Conservation (phyloP, 2,888 invertebrate genomes). For the Automeris io region DNA sequence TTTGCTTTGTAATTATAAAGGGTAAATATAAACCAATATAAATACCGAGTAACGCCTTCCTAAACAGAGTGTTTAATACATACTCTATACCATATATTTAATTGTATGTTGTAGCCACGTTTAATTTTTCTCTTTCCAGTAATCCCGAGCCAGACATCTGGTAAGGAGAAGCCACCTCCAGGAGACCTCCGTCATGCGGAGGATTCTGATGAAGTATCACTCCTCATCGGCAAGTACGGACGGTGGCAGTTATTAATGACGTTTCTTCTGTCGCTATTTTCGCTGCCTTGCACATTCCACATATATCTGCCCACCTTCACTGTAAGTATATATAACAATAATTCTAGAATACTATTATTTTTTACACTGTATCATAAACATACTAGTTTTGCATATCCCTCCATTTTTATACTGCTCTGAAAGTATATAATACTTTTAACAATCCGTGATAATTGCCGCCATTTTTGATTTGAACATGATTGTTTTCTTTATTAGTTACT, state of each 20-base stretch:
- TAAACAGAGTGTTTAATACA: too few species aligned
- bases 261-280: conserved; percentile 84
- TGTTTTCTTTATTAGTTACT: too few species aligned
- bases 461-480: too few species aligned
- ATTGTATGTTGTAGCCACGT: neutral
- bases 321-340: conserved; percentile 45
- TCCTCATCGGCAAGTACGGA: conserved; percentile 84
- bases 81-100: neutral
- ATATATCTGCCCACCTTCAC: conserved; percentile 87
- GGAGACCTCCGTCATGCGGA: conserved; percentile 45
- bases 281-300: conserved; percentile 88
- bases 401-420: too few species aligned
- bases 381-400: too few species aligned
- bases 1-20: too few species aligned
- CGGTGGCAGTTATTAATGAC: conserved; percentile 87
- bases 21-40: too few species aligned
- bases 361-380: too few species aligned
- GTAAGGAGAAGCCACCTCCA: conserved; percentile 43
- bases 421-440: too few species aligned
- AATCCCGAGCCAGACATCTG: conserved; percentile 56
- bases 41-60: too few species aligned
- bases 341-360: too few species aligned
- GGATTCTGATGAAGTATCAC: conserved; percentile 80
- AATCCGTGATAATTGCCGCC: too few species aligned
- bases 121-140: conserved; percentile 46